These are phyloP conservation scores for Rallus crepitans DNA, from an alignment of 2,797 vertebrate genomes.

Conservation along the genomic window DNA sequence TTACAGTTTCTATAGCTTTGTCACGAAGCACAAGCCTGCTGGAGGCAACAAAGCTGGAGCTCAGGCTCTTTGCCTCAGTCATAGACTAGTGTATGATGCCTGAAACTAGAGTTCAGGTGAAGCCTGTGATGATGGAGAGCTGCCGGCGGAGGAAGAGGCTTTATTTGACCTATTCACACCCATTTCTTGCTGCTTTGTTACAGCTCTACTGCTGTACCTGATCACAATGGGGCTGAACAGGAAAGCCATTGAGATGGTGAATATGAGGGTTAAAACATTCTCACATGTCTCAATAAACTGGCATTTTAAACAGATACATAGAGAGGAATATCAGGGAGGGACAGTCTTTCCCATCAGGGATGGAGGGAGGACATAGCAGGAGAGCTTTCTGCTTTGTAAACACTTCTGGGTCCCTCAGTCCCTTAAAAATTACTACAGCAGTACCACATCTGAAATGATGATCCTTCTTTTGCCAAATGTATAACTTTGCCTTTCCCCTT, in stretches of 20 bases:
- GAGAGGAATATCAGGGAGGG: neutral
- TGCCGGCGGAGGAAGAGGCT: neutral
- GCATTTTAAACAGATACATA: neutral
- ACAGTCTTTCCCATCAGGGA: neutral
- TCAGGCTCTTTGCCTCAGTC: neutral
- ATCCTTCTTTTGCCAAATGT: neutral
- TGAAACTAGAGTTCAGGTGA: neutral
- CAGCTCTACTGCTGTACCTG: rapidly evolving
- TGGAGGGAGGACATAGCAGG: neutral
- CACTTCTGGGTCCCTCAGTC: neutral
- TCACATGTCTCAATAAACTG: neutral
- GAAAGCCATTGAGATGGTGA: neutral
- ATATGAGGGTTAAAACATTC: neutral
- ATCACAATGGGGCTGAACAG: neutral
- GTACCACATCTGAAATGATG: neutral
- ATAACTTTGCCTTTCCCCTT: neutral
- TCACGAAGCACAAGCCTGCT: neutral
- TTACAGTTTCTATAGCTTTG: neutral
- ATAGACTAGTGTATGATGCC: neutral
- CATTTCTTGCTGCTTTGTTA: neutral
- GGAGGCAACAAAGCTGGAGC: neutral
- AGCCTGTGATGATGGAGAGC: neutral
- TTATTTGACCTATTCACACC: neutral
- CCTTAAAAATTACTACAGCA: neutral
- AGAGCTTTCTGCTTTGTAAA: neutral